phyloP scores from a whole-genome alignment of 2,797 vertebrate genomes.

The Argentina silus region DNA sequence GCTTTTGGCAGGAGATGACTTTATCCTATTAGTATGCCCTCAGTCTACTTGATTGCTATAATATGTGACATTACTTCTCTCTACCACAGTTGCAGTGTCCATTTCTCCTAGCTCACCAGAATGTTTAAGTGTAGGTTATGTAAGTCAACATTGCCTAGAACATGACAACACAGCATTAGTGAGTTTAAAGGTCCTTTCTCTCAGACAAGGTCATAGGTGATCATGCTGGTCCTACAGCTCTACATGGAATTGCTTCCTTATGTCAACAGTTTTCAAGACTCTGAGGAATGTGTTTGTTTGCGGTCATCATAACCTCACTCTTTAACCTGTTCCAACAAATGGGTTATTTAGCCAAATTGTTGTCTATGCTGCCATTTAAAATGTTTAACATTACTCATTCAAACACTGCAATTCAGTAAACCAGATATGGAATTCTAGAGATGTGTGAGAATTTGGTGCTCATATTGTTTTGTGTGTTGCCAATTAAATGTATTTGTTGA shows the following conservation, averaged over 20 bases:
- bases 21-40: background rate
- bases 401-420: constrained; percentile 8
- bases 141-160: background rate
- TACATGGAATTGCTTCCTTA: background rate
- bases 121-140: background rate
- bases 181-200: background rate
- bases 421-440: background rate
- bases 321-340: background rate
- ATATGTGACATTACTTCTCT: background rate
- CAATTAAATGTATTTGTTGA: background rate
- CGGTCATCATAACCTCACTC: background rate
- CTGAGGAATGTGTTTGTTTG: constrained; percentile 4
- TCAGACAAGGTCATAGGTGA: background rate
- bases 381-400: background rate
- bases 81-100: background rate
- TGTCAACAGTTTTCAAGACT: background rate
- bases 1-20: background rate
- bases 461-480: background rate
- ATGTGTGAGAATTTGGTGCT: background rate
- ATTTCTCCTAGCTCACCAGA: background rate
- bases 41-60: background rate
- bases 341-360: background rate
- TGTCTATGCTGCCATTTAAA: background rate
- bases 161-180: constrained; percentile 7
- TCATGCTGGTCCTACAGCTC: background rate